Evolutionary conservation across 2,888 invertebrate species (phyloP).

Genomic region (Caenorhabditis sinica): DNA sequence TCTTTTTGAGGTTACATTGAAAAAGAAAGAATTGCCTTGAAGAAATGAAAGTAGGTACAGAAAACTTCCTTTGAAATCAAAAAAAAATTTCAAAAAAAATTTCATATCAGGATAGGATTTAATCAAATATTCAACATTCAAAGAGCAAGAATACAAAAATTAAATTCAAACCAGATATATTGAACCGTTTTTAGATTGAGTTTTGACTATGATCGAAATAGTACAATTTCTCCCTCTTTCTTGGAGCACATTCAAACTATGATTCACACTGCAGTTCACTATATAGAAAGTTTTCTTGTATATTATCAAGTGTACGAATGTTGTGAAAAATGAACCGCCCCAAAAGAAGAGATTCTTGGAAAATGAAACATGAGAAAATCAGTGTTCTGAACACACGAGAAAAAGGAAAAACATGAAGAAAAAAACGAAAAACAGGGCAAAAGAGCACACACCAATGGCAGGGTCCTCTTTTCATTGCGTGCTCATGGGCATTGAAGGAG

Average conservation of each 20-base stretch:
- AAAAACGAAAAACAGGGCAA: conserved; percentile 4
- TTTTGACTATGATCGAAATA: too few species aligned
- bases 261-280: conserved; percentile 1
- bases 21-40: too few species aligned
- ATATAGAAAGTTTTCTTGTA: background rate
- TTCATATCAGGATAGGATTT: too few species aligned
- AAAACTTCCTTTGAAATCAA: background rate
- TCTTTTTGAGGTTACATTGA: too few species aligned
- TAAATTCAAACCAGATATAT: too few species aligned
- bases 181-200: too few species aligned
- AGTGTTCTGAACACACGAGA: background rate
- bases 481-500: conserved; percentile 2
- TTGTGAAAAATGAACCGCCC: conserved; percentile 1
- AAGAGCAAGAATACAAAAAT: background rate
- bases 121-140: background rate
- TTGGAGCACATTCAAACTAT: conserved; percentile 6
- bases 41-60: too few species aligned
- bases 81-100: background rate
- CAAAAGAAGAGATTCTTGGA: background rate
- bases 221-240: background rate
- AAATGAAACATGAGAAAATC: conserved; percentile 30
- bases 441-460: conserved; percentile 50
- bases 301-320: conserved; percentile 25
- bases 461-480: conserved; percentile 3
- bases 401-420: background rate